A percentile compares a stretch with the other conserved stretches of the same genome.
These are phyloP conservation scores for Nebria salina DNA, from an alignment of 2,888 invertebrate genomes.

Conservation along the genomic window DNA sequence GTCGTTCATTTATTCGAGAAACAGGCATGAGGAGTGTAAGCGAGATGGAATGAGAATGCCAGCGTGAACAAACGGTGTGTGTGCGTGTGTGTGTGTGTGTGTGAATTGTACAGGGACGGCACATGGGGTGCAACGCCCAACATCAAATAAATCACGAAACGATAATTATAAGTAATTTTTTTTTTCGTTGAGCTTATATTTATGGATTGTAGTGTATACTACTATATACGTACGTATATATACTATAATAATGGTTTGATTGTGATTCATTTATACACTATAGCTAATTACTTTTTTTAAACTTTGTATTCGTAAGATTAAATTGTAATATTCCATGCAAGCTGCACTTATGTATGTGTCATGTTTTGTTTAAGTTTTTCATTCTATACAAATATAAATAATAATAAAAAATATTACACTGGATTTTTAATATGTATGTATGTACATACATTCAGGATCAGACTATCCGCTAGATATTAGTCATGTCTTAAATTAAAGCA, in stretches of 20 bases:
- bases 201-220: background rate
- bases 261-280: constrained; percentile 1
- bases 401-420: too few relatives aligned
- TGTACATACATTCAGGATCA: too few relatives aligned
- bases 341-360: background rate
- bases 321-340: background rate
- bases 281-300: background rate
- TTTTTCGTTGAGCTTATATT: background rate
- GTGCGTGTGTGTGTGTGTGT: background rate
- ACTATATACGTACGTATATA: background rate
- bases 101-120: background rate
- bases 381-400: background rate
- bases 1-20: constrained; percentile 1
- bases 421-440: too few relatives aligned
- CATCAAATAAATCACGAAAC: background rate
- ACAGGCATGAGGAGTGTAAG: background rate
- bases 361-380: background rate
- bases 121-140: constrained; percentile 1
- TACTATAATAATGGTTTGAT: background rate
- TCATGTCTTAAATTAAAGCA: too few relatives aligned
- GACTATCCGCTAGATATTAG: too few relatives aligned
- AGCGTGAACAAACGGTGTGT: background rate
- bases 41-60: background rate
- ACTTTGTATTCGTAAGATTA: background rate
- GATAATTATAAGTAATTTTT: constrained; percentile 1